A percentile compares a stretch with the other conserved stretches of the same genome.
These are phyloP conservation scores for Agapornis roseicollis DNA, from an alignment of 2,113 vertebrate species.

Conservation along the genomic window DNA sequence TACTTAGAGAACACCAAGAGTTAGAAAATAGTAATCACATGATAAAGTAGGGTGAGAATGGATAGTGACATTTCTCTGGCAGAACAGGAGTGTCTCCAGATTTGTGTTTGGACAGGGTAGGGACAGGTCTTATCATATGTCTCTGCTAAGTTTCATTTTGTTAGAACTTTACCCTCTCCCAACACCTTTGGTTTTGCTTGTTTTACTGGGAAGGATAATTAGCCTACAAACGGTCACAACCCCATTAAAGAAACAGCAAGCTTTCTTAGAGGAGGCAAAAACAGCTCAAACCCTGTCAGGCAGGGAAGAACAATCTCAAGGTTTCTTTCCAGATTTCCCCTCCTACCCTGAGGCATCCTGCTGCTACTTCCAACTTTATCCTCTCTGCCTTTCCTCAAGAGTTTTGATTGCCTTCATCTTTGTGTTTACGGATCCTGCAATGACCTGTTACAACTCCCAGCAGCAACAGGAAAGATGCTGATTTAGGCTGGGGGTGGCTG, in stretches of 20 bases:
- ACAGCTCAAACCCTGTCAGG: not conserved
- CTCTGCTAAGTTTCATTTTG: not conserved
- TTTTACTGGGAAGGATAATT: not conserved
- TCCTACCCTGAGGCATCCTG: not conserved
- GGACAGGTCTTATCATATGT: not conserved
- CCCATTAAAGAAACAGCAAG: not conserved
- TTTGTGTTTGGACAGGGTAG: not conserved
- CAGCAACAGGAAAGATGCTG: conserved; percentile 8
- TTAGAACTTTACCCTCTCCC: not conserved
- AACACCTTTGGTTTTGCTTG: not conserved
- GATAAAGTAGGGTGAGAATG: no score
- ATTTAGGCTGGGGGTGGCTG: not conserved
- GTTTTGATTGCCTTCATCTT: conserved; percentile 22
- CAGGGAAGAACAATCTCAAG: not conserved
- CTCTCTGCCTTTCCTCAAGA: conserved; percentile 16
- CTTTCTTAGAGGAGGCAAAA: not conserved
- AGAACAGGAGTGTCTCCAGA: not conserved
- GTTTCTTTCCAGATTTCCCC: not conserved
- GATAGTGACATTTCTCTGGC: not conserved
- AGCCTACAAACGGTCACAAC: not conserved
- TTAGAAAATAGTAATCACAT: not conserved
- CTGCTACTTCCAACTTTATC: conserved; percentile 24
- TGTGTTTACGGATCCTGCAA: not conserved
- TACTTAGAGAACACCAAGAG: not conserved
- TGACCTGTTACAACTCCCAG: conserved; percentile 21